Base-by-base conservation (phyloP, 2,888 invertebrate species). In the Lamellibrachia columna region DNA sequence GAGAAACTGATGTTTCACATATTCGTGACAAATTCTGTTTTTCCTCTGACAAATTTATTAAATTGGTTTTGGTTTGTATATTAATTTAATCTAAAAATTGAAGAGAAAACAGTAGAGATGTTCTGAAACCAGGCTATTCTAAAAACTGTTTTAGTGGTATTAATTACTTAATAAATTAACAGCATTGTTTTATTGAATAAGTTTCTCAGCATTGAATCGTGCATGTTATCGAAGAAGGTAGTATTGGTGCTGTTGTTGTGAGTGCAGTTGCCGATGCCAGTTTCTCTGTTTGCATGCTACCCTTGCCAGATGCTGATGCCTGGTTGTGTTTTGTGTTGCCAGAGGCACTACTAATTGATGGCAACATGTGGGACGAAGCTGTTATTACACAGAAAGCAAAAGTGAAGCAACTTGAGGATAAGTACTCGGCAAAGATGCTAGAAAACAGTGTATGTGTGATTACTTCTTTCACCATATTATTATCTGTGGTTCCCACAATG, bases 361-460 rank as follows among this genome's bases (percentile, higher is more conserved):
- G 55, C 53, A 91, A 91, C 58, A 58, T 58, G 55, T 91, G 91
- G 91, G 91, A 91, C 53, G 91, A 91, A 4, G 58, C 58, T 1
- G 91, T 91, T 55, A 55, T 53, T 55, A 53, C 53, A 91, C 53
- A 91, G 58, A 91, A 91, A 58, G 53, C 91, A 53, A 91, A 91
- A 58, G 91, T 91, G 40, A 91, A 91, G 58, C 52, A 11, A 15
- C 91, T 91, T 11, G 91, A 91, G n/a, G 55, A 52, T 55, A 91
- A 91, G 58, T 91, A 40, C n/a, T 91, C 91, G 22, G 91, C 52
- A 52, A 91, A 91, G 91, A 91, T 91, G 91, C 75, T 75, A 75
- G 75, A 75, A 22, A 75, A 75, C 75, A 22, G 75, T 75, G 75
- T 75, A 75, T 15, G 75, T 75, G 75, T 75, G 75, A 75, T 75